These are phyloP conservation scores for Zalophus californianus DNA, from an alignment of 2,797 vertebrate genomes.

Conservation along the genomic window DNA sequence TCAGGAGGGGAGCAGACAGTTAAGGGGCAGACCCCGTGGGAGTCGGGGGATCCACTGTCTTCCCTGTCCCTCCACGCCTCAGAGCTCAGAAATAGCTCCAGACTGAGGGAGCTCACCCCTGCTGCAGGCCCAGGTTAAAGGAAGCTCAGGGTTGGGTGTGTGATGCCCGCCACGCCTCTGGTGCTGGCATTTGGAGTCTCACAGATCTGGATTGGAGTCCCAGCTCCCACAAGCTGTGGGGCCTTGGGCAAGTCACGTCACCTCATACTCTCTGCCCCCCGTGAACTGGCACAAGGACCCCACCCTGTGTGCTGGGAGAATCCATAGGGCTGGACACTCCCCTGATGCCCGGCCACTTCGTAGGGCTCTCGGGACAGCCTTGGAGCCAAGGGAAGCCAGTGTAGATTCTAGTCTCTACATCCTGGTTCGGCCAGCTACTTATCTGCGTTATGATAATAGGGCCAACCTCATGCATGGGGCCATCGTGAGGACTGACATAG, in stretches of 20 bases:
- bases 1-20: not conserved
- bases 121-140: not conserved
- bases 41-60: not conserved
- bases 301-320: not conserved
- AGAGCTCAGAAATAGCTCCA: not conserved
- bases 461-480: fast-evolving
- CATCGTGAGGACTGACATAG: not conserved
- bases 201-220: not conserved
- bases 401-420: not conserved
- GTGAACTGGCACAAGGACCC: not conserved
- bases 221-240: not conserved
- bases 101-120: not conserved
- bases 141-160: not conserved
- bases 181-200: not conserved
- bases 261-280: not conserved
- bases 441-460: not conserved
- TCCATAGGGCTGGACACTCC: fast-evolving
- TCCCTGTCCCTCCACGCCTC: fast-evolving
- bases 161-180: not conserved
- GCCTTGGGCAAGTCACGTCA: not conserved
- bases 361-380: not conserved
- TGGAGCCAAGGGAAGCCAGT: not conserved
- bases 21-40: not conserved
- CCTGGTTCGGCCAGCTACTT: not conserved
- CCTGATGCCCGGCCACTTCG: fast-evolving